These are phyloP conservation scores for Meda fulgida DNA, from an alignment of 2,797 vertebrate species.

Conservation along the genomic window DNA sequence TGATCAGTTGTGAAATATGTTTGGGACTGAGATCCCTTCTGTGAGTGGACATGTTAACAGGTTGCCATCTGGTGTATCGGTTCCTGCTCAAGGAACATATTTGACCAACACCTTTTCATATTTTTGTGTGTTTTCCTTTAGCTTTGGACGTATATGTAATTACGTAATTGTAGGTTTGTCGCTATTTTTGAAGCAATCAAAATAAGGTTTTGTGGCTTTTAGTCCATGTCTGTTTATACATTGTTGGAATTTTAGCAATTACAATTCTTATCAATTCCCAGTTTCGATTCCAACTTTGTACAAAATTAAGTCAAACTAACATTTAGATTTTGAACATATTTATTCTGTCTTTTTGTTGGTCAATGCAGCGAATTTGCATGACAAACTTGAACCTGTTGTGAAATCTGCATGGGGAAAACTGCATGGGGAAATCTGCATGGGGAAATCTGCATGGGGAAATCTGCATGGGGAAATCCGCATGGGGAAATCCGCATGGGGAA, in stretches of 20 bases:
- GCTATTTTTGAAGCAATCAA: not conserved
- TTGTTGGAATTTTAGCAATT: not conserved
- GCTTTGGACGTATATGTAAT: not conserved
- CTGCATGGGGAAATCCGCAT: too few species aligned
- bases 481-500: too few species aligned
- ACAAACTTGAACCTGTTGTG: too few species aligned
- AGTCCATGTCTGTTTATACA: not conserved
- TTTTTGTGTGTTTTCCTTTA: not conserved
- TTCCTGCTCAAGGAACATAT: slow-evolving; percentile 3
- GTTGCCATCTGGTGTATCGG: not conserved
- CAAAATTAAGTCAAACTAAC: too few species aligned
- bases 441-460: too few species aligned
- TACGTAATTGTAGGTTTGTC: not conserved
- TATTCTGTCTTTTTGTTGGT: too few species aligned
- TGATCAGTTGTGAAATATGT: slow-evolving; percentile 3
- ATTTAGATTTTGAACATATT: too few species aligned
- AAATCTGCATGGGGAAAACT: too few species aligned
- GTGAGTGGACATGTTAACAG: slow-evolving; percentile 14
- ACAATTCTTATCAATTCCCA: not conserved
- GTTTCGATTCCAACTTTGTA: not conserved
- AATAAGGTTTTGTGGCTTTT: not conserved
- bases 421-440: too few species aligned
- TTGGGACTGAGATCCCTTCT: not conserved
- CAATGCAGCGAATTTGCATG: too few species aligned
- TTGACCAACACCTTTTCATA: not conserved